These are phyloP conservation scores for Helicolenus hilgendorfi DNA, from an alignment of 2,797 vertebrate genomes.

Conservation along the genomic window DNA sequence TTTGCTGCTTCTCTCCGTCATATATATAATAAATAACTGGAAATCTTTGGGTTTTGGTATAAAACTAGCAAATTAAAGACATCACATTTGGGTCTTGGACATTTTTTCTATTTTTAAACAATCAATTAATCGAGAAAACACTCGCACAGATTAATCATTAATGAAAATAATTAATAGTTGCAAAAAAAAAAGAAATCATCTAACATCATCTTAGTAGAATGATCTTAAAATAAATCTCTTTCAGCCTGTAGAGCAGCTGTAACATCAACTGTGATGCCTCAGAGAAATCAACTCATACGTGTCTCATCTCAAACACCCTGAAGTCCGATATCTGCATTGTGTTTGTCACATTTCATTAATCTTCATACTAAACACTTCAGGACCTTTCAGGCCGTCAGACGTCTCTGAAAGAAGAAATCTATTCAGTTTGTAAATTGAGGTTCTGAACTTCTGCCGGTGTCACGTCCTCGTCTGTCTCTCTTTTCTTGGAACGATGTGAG, in stretches of 20 bases:
- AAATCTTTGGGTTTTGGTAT: not conserved
- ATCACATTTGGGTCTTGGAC: not conserved
- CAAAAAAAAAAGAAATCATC: not conserved
- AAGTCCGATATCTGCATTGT: slow-evolving; percentile 5
- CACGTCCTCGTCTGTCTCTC: not conserved
- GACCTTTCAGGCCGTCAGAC: slow-evolving; percentile 14
- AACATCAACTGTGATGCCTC: not conserved
- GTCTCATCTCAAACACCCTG: not conserved
- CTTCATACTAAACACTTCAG: not conserved
- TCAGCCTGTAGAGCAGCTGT: not conserved
- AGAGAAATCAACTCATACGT: not conserved
- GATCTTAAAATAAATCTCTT: not conserved
- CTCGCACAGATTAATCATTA: not conserved
- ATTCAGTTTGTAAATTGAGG: slow-evolving; percentile 46
- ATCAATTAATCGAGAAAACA: not conserved
- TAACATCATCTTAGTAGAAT: not conserved
- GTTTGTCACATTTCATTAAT: slow-evolving; percentile 42
- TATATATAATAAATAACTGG: no score
- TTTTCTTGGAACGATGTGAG: not conserved
- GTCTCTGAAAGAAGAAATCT: not conserved
- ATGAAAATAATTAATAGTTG: not conserved
- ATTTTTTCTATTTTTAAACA: not conserved
- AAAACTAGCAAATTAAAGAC: no score
- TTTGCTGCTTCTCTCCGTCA: no score
- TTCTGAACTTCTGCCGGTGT: slow-evolving; percentile 18